Percentiles rank a stretch among this genome's conserved stretches.
Evolutionary conservation across 2,113 vertebrate genomes (phyloP).

Genomic region (Lethenteron reissneri): DNA sequence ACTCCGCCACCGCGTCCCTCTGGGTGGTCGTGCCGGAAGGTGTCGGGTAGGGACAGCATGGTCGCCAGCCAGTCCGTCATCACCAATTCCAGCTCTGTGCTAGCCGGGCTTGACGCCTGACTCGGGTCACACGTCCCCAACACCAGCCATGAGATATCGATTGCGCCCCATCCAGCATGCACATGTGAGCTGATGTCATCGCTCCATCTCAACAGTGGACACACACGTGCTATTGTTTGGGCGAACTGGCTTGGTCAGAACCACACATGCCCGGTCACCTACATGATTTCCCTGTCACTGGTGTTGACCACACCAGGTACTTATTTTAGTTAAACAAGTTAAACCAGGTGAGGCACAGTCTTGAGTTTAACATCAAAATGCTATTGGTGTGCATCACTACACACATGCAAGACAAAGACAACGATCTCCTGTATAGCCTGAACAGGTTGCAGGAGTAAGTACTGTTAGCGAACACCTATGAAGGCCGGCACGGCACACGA

Average conservation of each 20-base stretch:
- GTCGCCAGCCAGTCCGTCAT: slow-evolving; percentile 89
- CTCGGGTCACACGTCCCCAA: slow-evolving; percentile 7
- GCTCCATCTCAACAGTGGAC: neutral
- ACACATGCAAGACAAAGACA: too few relatives aligned
- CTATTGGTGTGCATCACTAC: too few relatives aligned
- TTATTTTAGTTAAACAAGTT: too few relatives aligned
- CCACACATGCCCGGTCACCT: neutral
- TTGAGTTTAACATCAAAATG: too few relatives aligned
- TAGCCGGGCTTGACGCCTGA: slow-evolving; percentile 79
- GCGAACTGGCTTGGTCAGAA: neutral
- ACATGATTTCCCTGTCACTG: too few relatives aligned
- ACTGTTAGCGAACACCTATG: too few relatives aligned
- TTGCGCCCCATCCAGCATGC: too few relatives aligned
- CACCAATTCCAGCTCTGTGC: slow-evolving; percentile 83
- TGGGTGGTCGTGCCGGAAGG: slow-evolving; percentile 58
- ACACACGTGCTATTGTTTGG: neutral
- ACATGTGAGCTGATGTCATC: neutral
- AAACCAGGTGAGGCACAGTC: too few relatives aligned
- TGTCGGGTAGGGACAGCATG: slow-evolving; percentile 61
- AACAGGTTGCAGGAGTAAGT: too few relatives aligned
- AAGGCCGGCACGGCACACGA: too few relatives aligned
- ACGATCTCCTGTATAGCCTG: too few relatives aligned
- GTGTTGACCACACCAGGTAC: too few relatives aligned
- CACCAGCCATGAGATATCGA: neutral
- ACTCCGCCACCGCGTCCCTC: slow-evolving; percentile 60